Conservation (phyloP, 2,113 vertebrate species). For the Sander vitreus region DNA sequence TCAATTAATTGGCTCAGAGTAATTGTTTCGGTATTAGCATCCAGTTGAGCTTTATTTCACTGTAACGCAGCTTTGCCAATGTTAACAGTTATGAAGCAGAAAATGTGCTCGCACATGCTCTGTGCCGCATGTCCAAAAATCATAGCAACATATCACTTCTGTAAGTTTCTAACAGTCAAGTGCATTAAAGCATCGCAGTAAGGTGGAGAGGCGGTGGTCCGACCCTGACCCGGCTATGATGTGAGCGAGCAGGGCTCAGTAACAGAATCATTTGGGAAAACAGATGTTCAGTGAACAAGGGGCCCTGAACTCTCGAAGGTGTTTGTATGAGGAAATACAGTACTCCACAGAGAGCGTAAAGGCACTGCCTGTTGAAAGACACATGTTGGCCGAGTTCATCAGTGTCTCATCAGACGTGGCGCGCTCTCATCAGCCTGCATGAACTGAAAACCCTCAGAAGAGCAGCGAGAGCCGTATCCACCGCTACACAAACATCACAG, state of each 20-base stretch:
- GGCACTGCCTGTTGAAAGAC: constrained; percentile 75
- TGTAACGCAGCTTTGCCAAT: constrained; percentile 40
- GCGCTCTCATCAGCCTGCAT: constrained; percentile 43
- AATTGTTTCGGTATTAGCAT: constrained; percentile 52
- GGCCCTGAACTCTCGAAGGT: constrained; percentile 74
- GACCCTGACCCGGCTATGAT: constrained; percentile 68
- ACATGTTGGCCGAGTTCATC: constrained; percentile 61
- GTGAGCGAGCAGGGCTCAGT: constrained; percentile 61
- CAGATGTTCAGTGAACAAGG: constrained; percentile 77
- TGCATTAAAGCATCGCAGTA: constrained; percentile 51
- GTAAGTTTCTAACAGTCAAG: constrained; percentile 31
- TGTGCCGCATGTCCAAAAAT: constrained; percentile 36
- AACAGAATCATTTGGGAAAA: constrained; percentile 83
- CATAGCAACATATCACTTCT: constrained; percentile 53
- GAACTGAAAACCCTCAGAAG: constrained; percentile 59
- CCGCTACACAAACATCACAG: constrained; percentile 45
- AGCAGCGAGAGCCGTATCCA: constrained; percentile 36
- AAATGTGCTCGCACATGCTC: constrained; percentile 6
- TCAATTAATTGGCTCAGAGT: constrained; percentile 61
- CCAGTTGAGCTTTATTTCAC: constrained; percentile 64
- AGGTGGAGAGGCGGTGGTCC: constrained; percentile 64
- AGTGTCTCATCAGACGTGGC: constrained; percentile 53
- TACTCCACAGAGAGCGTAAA: constrained; percentile 72
- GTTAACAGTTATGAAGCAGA: constrained; percentile 57
- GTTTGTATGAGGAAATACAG: constrained; percentile 82